A percentile compares a stretch with the other conserved stretches of the same genome.
Conservation (phyloP, 2,797 vertebrate genomes). For the Rhinichthys osculus region DNA sequence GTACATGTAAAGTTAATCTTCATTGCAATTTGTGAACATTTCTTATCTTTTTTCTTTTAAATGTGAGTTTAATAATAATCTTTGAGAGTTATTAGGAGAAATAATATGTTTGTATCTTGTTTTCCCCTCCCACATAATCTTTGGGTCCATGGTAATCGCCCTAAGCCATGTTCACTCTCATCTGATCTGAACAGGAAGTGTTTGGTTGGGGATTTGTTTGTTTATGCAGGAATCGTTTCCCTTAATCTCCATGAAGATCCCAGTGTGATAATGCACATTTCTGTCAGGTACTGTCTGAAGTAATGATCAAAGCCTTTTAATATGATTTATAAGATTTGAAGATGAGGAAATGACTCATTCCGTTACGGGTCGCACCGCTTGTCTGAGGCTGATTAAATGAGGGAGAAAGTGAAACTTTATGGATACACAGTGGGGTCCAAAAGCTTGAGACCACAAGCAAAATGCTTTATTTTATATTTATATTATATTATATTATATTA, state of each 20-base stretch:
- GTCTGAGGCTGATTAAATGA: neutral
- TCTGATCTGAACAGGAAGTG: constrained; percentile 40
- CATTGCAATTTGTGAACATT: neutral
- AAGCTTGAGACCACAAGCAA: neutral
- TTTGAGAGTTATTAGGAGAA: neutral
- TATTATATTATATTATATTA: no score
- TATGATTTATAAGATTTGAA: constrained; percentile 49
- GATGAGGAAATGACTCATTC: constrained; percentile 43
- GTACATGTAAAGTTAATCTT: neutral
- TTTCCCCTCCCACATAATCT: neutral
- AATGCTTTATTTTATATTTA: neutral
- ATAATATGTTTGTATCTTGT: constrained; percentile 13
- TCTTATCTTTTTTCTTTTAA: neutral
- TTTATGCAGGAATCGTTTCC: constrained; percentile 38
- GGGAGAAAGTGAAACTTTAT: neutral
- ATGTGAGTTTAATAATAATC: neutral
- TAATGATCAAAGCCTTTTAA: constrained; percentile 60
- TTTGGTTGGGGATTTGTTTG: constrained; percentile 50
- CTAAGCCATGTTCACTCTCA: constrained; percentile 32
- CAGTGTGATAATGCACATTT: constrained; percentile 53
- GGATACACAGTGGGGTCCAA: neutral
- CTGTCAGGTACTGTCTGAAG: constrained; percentile 55
- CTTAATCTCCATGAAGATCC: constrained; percentile 59
- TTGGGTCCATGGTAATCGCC: constrained; percentile 11
- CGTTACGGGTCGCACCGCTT: constrained; percentile 18